Conservation (phyloP, 37 sponge, comb jelly and placozoan species). For the Chondrilla cf. caribensis region DNA sequence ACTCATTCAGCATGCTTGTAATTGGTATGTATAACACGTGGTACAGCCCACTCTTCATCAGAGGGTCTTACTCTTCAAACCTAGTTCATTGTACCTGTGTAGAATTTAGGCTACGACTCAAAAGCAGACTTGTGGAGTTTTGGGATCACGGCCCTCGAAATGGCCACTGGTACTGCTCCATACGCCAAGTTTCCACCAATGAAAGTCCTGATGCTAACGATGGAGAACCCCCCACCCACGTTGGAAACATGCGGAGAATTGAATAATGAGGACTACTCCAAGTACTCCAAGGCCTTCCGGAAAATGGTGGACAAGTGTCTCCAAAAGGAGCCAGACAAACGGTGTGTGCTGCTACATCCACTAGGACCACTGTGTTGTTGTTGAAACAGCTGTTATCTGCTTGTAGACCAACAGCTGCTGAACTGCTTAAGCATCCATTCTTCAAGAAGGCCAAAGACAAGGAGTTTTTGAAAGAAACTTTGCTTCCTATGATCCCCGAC, state of each 20-base stretch:
- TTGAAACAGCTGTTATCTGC: not conserved
- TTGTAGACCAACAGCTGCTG: slow-evolving; percentile 75
- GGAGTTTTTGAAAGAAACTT: slow-evolving; percentile 67
- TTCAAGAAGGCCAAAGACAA: slow-evolving; percentile 94
- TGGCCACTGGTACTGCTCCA: slow-evolving; percentile 95
- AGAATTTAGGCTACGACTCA: slow-evolving; percentile 55
- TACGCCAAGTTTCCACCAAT: slow-evolving; percentile 98
- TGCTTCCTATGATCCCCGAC: slow-evolving; percentile 56
- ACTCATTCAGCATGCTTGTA: not conserved
- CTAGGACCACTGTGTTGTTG: not conserved
- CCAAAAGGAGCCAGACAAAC: slow-evolving; percentile 77
- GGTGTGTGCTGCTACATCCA: no score
- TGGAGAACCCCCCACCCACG: slow-evolving; percentile 96
- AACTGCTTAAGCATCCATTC: slow-evolving; percentile 85
- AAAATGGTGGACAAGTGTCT: slow-evolving; percentile 93
- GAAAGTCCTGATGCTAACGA: slow-evolving; percentile 95
- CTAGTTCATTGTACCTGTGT: not conserved
- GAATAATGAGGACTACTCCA: slow-evolving; percentile 74
- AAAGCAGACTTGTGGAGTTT: slow-evolving; percentile 90
- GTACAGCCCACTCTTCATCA: not conserved
- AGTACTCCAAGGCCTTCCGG: slow-evolving; percentile 87
- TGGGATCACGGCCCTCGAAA: slow-evolving; percentile 93
- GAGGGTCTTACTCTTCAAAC: not conserved
- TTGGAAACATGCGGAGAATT: slow-evolving; percentile 86
- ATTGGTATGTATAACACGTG: not conserved